Evolutionary conservation across 2,888 invertebrate species (phyloP).

Genomic region (Conus canariensis): DNA sequence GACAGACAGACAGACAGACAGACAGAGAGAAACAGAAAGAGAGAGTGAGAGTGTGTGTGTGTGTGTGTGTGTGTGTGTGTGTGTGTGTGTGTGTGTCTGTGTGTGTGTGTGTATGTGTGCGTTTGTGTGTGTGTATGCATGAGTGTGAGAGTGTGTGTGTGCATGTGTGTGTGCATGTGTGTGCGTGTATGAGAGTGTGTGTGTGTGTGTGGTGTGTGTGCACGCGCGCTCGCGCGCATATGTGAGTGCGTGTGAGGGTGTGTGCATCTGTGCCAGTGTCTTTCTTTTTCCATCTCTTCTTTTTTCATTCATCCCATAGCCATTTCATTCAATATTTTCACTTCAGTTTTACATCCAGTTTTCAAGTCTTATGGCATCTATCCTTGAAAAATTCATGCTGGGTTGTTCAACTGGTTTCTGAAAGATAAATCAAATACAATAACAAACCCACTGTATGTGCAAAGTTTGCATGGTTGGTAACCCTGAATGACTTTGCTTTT

Average conservation of each 20-base stretch:
- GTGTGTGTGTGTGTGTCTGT: slow-evolving; percentile 2
- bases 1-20: neutral
- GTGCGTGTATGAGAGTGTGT: neutral
- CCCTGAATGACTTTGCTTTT: too few relatives aligned
- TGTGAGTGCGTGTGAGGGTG: neutral
- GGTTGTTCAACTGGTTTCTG: too few relatives aligned
- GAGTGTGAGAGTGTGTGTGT: neutral
- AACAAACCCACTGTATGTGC: too few relatives aligned
- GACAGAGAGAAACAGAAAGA: neutral
- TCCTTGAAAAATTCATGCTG: too few relatives aligned
- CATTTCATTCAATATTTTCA: too few relatives aligned
- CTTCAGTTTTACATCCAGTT: too few relatives aligned
- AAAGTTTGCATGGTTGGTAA: too few relatives aligned
- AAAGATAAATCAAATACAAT: too few relatives aligned
- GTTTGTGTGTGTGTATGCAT: neutral
- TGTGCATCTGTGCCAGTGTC: neutral
- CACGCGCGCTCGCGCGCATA: neutral
- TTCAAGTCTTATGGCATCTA: too few relatives aligned
- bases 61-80: neutral
- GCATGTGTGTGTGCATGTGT: neutral
- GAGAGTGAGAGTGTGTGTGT: neutral
- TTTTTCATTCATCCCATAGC: too few relatives aligned
- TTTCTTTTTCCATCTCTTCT: neutral
- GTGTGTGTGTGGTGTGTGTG: slow-evolving; percentile 7
- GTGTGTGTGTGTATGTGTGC: neutral